Percentiles rank a stretch among this genome's conserved stretches.
Evolutionary conservation across 2,888 invertebrate genomes (phyloP).

Genomic region (Cantharis nigra): DNA sequence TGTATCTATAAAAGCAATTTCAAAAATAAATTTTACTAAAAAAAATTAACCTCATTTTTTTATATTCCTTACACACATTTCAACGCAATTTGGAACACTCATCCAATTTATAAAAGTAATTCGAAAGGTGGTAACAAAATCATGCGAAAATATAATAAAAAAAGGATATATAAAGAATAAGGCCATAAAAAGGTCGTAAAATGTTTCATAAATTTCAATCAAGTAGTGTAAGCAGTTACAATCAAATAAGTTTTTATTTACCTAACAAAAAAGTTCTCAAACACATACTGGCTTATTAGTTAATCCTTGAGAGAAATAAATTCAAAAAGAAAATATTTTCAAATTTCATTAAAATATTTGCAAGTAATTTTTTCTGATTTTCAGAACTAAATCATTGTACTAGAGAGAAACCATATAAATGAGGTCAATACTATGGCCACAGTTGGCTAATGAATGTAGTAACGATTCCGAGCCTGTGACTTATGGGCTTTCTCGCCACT

Average conservation of each 20-base stretch:
- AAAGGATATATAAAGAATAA: neutral
- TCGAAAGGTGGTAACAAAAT: neutral
- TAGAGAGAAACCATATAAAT: neutral
- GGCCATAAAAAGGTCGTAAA: neutral
- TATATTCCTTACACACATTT: neutral
- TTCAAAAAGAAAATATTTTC: neutral
- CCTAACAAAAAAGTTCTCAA: neutral
- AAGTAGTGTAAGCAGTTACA: neutral
- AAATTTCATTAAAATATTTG: neutral
- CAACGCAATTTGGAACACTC: neutral
- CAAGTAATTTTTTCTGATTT: neutral
- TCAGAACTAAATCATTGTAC: neutral
- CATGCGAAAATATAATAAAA: neutral
- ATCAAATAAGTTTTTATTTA: neutral
- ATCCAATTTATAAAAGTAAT: neutral
- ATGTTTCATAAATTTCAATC: neutral
- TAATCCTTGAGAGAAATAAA: neutral
- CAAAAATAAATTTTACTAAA: neutral
- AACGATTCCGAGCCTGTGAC: neutral
- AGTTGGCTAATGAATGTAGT: neutral
- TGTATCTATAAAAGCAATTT: constrained; percentile 71
- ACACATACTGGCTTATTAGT: neutral
- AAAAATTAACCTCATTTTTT: neutral
- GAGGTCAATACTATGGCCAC: neutral
- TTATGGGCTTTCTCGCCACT: neutral